Evolutionary conservation across 2,888 invertebrate species (phyloP), one percentile per base, ranked within the genome.

Genomic region (Platynereis dumerilii): DNA sequence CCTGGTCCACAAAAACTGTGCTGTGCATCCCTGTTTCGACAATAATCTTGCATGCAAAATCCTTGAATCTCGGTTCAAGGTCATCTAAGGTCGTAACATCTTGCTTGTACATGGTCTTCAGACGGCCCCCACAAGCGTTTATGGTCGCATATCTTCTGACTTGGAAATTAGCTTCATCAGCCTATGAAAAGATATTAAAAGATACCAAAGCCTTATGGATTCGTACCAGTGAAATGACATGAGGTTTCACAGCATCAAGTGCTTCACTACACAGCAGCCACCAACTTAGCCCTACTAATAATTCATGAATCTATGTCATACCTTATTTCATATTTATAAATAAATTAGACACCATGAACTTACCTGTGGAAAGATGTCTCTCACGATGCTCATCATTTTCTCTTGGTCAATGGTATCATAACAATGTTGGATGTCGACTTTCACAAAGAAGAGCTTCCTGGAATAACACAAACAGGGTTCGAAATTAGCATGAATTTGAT

Each of bases 371-470:
- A 55, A 24, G 15, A 55, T 55, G 22, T 17, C 7, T 26, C 69
- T 63, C 39, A 82, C 53, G 3, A 80, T 75, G 24, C 64, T 26
- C 53, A 67, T 73, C 3, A 82, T 65, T 42, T 75, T 75, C 20
- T 72, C 61, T 54, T 75, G 78, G 24, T 70, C 58, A 10, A 82
- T 79, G 20, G 77, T 72, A 68, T 81, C 79, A 71, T 74, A 82
- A 60, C 80, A 81, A 27, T 74, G 73, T 45, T 74, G 69, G 55
- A 82, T 77, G 67, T 82, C 82, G 5, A 76, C 73, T 67, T 80
- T 80, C 28, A 80, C 80, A 74, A 81, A 81, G 66, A 77, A 81
- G 42, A 80, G 67, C 1, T 61, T 64, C 59, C 74, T 75, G 55
- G 10, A 69, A 66, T 17, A n/a, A 60, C n/a, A 53, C 24, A 24